phyloP scores from a whole-genome alignment of 1,140 invertebrate genomes.

The Hylaeus anthracinus region DNA sequence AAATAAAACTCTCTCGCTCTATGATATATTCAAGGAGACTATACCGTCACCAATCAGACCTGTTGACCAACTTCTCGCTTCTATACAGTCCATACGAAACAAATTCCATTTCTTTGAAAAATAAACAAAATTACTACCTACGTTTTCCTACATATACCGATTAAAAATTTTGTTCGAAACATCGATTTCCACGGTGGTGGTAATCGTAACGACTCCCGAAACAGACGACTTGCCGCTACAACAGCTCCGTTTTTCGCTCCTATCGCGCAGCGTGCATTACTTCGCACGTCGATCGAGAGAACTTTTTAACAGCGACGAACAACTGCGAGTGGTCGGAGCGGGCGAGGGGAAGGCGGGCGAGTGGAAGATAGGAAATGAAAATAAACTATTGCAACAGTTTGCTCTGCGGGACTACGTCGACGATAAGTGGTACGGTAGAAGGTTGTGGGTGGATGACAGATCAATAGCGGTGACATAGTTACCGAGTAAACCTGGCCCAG shows the following conservation, averaged over 20 bases:
- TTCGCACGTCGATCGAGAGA: not conserved
- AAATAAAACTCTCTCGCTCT: too few species aligned
- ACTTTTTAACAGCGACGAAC: not conserved
- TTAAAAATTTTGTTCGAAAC: too few species aligned
- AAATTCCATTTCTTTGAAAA: too few species aligned
- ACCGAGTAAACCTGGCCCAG: constrained; percentile 80
- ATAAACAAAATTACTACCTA: too few species aligned
- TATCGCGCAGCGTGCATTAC: not conserved
- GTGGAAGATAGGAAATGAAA: constrained; percentile 52
- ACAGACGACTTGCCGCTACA: too few species aligned
- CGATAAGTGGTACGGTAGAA: constrained; percentile 59
- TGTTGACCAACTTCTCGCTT: too few species aligned
- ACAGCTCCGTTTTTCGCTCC: not conserved
- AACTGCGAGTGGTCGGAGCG: not conserved
- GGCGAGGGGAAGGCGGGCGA: not conserved
- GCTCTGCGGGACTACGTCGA: constrained; percentile 39
- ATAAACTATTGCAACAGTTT: constrained; percentile 69
- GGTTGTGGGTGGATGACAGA: constrained; percentile 65
- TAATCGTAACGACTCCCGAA: too few species aligned
- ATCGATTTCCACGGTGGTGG: too few species aligned
- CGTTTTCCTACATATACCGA: too few species aligned
- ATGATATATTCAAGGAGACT: too few species aligned
- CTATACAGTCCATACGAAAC: too few species aligned
- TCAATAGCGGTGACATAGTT: constrained; percentile 79
- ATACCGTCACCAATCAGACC: too few species aligned